Conservation (phyloP, 2,797 vertebrate species). For the Betta splendens region DNA sequence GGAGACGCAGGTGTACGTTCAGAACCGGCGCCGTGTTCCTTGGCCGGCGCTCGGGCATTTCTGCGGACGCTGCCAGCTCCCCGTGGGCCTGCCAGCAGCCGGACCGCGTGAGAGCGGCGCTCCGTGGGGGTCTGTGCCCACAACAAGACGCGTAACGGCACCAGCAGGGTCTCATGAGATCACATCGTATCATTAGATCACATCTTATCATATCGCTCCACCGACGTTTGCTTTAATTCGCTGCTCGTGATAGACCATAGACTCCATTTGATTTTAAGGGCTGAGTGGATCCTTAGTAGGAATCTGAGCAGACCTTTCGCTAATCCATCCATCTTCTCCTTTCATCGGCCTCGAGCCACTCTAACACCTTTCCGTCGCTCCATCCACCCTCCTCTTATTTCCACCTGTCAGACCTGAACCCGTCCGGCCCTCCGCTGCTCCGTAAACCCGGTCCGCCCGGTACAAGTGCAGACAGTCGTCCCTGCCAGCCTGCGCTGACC, state of each 20-base stretch:
- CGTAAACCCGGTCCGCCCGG: too few species aligned
- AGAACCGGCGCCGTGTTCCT: conserved; percentile 13
- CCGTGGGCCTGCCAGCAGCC: conserved; percentile 35
- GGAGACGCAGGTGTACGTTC: conserved; percentile 15
- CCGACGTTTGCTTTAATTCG: too few species aligned
- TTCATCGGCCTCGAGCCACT: conserved; percentile 21
- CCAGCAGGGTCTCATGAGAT: conserved; percentile 1
- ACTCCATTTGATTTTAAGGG: too few species aligned
- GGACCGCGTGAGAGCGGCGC: conserved; percentile 52
- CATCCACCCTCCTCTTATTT: conserved; percentile 3
- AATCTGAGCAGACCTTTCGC: too few species aligned
- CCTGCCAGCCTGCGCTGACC: conserved; percentile 49
- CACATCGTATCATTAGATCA: neutral
- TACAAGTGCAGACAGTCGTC: conserved; percentile 22
- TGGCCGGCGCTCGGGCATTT: conserved; percentile 5
- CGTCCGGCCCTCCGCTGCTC: conserved; percentile 7
- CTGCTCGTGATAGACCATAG: neutral
- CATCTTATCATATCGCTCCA: neutral
- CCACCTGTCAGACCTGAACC: neutral
- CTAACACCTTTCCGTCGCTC: conserved; percentile 24
- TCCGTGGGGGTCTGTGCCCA: conserved; percentile 47
- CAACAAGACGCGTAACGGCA: conserved; percentile 23
- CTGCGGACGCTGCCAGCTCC: conserved; percentile 30
- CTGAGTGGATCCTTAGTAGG: too few species aligned
- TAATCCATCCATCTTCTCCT: conserved; percentile 29